These are phyloP conservation scores for Acropora yongei DNA, from an alignment of 64 coral and sea anemone species.

Conservation along the genomic window DNA sequence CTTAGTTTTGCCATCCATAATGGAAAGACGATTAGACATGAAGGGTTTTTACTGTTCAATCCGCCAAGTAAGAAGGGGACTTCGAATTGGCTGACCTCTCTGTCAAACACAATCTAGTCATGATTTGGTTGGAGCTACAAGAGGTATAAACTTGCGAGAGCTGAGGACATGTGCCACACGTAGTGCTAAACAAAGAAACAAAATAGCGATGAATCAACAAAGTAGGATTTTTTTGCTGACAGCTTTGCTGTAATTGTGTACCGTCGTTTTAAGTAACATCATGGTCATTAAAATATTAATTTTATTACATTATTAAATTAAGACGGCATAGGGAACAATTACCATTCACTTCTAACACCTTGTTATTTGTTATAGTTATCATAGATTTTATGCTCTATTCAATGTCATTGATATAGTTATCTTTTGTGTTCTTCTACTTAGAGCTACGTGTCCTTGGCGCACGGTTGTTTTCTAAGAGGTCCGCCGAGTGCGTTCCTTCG, in stretches of 20 bases:
- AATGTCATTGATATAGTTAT: background rate
- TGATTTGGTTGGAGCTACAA: background rate
- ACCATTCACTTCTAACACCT: background rate
- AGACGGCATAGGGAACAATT: background rate
- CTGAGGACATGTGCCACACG: background rate
- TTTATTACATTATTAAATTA: background rate
- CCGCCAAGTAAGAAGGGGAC: background rate
- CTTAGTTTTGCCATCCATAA: constrained; percentile 11
- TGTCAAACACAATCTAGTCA: too few relatives aligned
- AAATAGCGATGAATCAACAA: too few relatives aligned
- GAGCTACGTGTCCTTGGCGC: too few relatives aligned
- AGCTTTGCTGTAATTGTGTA: too few relatives aligned
- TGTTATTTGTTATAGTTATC: background rate
- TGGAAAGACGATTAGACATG: background rate
- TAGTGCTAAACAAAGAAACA: background rate
- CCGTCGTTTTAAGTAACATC: too few relatives aligned
- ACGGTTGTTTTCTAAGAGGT: background rate
- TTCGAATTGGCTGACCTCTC: too few relatives aligned
- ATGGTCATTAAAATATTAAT: too few relatives aligned
- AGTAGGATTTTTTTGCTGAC: too few relatives aligned
- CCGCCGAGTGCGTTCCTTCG: background rate
- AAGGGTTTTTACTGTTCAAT: background rate
- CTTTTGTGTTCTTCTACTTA: background rate
- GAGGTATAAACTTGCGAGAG: too few relatives aligned
- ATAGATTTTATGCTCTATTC: background rate